Evolutionary conservation across 2,888 invertebrate species (phyloP), one percentile per base, ranked within the genome.

Genomic region (Quadroppia sp.): DNA sequence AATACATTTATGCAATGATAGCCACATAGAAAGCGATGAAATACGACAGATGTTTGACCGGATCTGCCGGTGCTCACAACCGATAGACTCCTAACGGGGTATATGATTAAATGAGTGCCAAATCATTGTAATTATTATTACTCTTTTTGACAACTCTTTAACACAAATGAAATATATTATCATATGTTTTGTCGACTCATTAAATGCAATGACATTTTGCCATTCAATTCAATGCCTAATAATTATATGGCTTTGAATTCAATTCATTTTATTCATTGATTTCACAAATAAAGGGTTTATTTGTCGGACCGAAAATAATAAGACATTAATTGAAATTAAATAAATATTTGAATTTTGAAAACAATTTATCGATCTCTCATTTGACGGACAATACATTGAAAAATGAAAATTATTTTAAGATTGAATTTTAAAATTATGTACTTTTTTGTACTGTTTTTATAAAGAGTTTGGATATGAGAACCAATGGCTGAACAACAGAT

Each of bases 41-140:
- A 9, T n/a, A 9, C 36, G 36, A 64, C 64, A 64, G 64, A 64
- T 64, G 64, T 64, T 64, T 25, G 59, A 15, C 20, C 64, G 15
- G 40, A 17, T 15, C 40, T 2, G 9, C 40, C 7, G 13, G 9
- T 53, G 20, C 9, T 20, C 9, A 28, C 20, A 20, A 28, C 23
- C 30, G 6, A 28, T 25, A 11, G 30, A 59, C 30, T 50, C 50
- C 13, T 23, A 53, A 23, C 61, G 1, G 30, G 1, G 15, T 36
- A 20, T 36, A 32, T 64, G 36, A 36, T 36, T 20, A 20, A 64
- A 32, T 64, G 36, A 36, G 64, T 20, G 36, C 36, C 20, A 36
- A 64, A 64, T 64, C n/a, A 59, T 59, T 20, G 30, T 64, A n/a
- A 64, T 64, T 2, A 64, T 64, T 40, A 36, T 64, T 64, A n/a